These are phyloP conservation scores for Gallirallus australis DNA, from an alignment of 2,797 vertebrate genomes.

Conservation along the genomic window DNA sequence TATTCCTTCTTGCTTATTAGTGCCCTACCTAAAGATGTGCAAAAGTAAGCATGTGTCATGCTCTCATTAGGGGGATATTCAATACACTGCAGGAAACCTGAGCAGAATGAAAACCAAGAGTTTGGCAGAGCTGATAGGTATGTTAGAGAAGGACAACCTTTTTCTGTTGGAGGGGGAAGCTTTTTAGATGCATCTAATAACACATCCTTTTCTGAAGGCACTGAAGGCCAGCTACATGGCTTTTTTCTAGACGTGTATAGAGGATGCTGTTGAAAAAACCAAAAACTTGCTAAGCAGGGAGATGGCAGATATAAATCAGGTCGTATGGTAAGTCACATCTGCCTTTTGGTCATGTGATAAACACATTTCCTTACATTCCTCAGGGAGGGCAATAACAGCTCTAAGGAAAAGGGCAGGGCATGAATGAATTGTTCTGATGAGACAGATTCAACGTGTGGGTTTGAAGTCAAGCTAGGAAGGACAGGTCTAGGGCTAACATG, in stretches of 20 bases:
- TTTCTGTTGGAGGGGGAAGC: background rate
- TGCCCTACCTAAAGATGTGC: background rate
- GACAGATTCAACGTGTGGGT: background rate
- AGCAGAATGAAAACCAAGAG: background rate
- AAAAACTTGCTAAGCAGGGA: background rate
- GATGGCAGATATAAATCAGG: background rate
- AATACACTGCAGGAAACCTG: background rate
- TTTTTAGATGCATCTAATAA: background rate
- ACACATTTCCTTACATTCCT: background rate
- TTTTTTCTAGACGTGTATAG: rapidly evolving
- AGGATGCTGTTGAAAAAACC: background rate
- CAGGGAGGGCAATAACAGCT: background rate
- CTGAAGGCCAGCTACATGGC: background rate
- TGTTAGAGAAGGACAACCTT: background rate
- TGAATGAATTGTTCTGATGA: background rate
- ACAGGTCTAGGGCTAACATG: conserved; percentile 30
- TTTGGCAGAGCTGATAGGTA: background rate
- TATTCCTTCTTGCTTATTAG: background rate
- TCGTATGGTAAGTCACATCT: background rate
- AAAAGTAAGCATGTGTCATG: background rate
- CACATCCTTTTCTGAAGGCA: background rate
- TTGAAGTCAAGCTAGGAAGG: conserved; percentile 20
- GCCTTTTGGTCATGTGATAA: background rate
- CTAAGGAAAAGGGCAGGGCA: background rate
- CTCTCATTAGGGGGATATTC: background rate